phyloP scores from a whole-genome alignment of 2,888 invertebrate genomes.

The Tenthredo distinguenda region DNA sequence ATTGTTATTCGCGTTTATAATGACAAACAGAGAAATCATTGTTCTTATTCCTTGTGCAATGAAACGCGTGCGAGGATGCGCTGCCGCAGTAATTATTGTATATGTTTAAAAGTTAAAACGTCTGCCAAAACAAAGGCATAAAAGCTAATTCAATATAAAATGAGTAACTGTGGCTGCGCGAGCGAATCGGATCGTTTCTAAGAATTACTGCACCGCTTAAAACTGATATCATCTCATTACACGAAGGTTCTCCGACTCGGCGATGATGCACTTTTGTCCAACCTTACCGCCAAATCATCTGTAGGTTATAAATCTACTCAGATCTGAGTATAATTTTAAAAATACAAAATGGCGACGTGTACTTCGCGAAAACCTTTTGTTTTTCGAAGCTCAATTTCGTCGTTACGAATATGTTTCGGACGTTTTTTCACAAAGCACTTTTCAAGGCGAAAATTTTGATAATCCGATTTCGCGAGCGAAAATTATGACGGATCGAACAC shows the following conservation, averaged over 20 bases:
- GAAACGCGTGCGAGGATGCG: neutral
- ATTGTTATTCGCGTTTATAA: neutral
- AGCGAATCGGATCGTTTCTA: conserved; percentile 14
- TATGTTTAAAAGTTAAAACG: neutral
- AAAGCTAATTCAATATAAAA: conserved; percentile 22
- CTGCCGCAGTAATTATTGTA: neutral
- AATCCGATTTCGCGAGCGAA: too few relatives aligned
- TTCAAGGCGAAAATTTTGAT: too few relatives aligned
- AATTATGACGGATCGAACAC: too few relatives aligned
- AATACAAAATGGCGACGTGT: neutral
- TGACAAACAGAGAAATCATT: conserved; percentile 8
- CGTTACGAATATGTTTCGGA: too few relatives aligned
- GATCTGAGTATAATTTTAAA: neutral
- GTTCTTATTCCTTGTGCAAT: neutral
- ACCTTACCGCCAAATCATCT: neutral
- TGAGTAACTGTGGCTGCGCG: neutral
- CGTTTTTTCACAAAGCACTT: too few relatives aligned
- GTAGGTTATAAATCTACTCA: too few relatives aligned
- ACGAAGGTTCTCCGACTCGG: neutral
- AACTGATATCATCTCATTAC: conserved; percentile 30
- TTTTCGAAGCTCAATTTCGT: neutral
- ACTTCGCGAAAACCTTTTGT: neutral
- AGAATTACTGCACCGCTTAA: conserved; percentile 26
- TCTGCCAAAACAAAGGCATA: conserved; percentile 33
- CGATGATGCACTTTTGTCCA: neutral